Evolutionary conservation across 2,797 vertebrate genomes (phyloP).

Genomic region (Cottoperca gobio): DNA sequence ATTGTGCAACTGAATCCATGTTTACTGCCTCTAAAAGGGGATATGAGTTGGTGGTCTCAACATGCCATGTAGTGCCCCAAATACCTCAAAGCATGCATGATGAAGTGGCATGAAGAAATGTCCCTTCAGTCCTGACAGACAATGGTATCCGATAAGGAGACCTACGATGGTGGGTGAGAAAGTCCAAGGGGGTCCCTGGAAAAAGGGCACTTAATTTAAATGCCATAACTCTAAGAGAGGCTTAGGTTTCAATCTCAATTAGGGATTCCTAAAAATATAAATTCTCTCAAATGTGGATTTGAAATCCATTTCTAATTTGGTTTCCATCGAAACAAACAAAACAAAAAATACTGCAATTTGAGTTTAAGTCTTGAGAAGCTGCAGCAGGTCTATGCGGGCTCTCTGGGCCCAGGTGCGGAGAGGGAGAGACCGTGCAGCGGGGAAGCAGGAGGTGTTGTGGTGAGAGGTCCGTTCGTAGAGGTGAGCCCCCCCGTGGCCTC

Average conservation of each 20-base stretch:
- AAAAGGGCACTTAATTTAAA: slow-evolving; percentile 5
- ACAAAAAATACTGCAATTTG: neutral
- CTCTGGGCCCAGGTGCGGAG: slow-evolving; percentile 55
- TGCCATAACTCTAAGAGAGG: neutral
- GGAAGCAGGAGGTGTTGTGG: slow-evolving; percentile 73
- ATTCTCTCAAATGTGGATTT: slow-evolving; percentile 1
- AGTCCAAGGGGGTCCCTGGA: neutral
- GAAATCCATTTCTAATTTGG: neutral
- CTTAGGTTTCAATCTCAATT: neutral
- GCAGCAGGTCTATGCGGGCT: slow-evolving; percentile 79
- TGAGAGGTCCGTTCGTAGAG: slow-evolving; percentile 63
- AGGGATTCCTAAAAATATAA: neutral
- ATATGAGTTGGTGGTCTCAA: neutral
- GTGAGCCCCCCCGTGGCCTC: slow-evolving; percentile 73
- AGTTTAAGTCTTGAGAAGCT: slow-evolving; percentile 1
- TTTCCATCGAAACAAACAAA: neutral
- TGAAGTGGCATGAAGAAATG: neutral
- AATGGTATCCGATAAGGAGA: slow-evolving; percentile 11
- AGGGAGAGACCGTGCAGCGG: slow-evolving; percentile 72
- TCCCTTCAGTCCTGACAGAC: neutral
- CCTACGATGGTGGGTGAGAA: neutral
- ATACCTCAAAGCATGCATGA: neutral
- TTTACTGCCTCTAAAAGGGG: neutral
- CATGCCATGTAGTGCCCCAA: slow-evolving; percentile 25
- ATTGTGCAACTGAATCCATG: slow-evolving; percentile 4